Conservation (phyloP, 2,113 vertebrate genomes). For the Mastomys coucha region DNA sequence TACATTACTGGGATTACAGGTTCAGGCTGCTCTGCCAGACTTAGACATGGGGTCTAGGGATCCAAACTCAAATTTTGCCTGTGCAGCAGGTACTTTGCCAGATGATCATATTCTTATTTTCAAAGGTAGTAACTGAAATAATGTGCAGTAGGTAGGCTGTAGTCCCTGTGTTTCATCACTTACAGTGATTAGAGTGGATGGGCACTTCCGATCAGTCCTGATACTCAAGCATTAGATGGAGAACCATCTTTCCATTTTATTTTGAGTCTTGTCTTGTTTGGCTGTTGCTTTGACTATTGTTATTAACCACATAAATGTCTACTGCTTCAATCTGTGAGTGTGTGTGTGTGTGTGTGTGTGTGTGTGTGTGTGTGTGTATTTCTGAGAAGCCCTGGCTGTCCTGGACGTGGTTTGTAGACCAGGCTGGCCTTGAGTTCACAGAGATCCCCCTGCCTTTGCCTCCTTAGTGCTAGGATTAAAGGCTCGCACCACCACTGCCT, state of each 20-base stretch:
- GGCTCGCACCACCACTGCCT: no score
- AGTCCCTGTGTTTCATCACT: constrained; percentile 20
- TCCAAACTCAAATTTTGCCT: neutral
- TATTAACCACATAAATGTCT: neutral
- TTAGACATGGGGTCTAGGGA: neutral
- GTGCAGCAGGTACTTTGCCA: neutral
- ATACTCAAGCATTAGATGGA: neutral
- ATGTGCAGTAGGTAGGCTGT: neutral
- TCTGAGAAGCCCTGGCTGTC: no score
- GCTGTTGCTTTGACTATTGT: constrained; percentile 3
- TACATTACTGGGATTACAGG: neutral
- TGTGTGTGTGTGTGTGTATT: no score
- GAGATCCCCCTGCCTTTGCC: no score
- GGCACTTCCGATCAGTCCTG: neutral
- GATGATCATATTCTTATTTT: constrained; percentile 1
- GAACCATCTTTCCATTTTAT: neutral
- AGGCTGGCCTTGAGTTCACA: no score
- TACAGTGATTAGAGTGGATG: neutral
- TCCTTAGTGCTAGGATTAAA: no score
- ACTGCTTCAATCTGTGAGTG: neutral
- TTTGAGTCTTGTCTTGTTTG: constrained; percentile 16
- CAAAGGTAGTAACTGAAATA: constrained; percentile 5
- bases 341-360: no score
- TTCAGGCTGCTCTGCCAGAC: neutral
- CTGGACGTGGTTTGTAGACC: no score